Evolutionary conservation across 2,113 vertebrate genomes (phyloP).

Genomic region (Lasiurus cinereus): DNA sequence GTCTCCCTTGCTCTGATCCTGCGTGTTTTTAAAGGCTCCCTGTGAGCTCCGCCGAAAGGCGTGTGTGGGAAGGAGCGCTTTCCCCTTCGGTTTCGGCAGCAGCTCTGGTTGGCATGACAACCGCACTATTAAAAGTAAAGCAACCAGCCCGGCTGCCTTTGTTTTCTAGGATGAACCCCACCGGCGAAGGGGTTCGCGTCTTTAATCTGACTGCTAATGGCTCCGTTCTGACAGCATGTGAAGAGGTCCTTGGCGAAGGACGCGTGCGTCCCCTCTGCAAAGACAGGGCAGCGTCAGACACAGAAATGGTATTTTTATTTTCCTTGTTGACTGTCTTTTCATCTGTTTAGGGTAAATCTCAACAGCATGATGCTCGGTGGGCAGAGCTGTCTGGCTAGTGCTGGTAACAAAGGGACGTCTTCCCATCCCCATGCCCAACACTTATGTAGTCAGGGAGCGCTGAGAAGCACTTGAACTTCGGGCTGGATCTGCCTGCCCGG

Average conservation of each 20-base stretch:
- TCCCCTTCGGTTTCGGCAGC: constrained; percentile 64
- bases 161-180: constrained; percentile 78
- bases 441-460: background rate
- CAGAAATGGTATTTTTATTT: constrained; percentile 59
- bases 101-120: constrained; percentile 81
- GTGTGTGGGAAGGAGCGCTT: constrained; percentile 77
- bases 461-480: background rate
- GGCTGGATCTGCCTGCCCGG: background rate
- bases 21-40: constrained; percentile 64
- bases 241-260: constrained; percentile 43
- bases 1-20: constrained; percentile 8
- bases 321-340: constrained; percentile 9
- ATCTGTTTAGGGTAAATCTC: constrained; percentile 47
- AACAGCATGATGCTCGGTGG: background rate
- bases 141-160: constrained; percentile 46
- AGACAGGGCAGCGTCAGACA: constrained; percentile 30
- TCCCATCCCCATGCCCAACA: background rate
- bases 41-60: constrained; percentile 71
- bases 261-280: background rate
- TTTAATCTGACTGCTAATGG: constrained; percentile 49
- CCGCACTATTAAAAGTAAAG: constrained; percentile 78
- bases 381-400: constrained; percentile 20
- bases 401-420: background rate
- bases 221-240: constrained; percentile 19
- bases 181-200: constrained; percentile 66